Conservation (phyloP, 2,888 invertebrate species). For the Alloplasta piceator region DNA sequence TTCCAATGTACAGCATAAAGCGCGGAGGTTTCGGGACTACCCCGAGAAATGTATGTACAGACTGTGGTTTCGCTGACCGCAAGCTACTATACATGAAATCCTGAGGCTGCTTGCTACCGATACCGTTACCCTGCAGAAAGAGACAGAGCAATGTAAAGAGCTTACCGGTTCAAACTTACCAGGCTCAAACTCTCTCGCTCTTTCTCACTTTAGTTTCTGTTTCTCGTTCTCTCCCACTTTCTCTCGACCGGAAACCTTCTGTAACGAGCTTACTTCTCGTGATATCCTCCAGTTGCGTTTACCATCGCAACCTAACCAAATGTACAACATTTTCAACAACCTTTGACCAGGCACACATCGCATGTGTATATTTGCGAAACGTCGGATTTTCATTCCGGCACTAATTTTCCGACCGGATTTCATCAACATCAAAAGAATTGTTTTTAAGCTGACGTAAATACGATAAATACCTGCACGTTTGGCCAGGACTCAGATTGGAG, state of each 20-base stretch:
- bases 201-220: slow-evolving; percentile 1
- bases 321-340: slow-evolving; percentile 7
- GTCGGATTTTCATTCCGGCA: slow-evolving; percentile 14
- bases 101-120: slow-evolving; percentile 68
- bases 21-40: slow-evolving; percentile 75
- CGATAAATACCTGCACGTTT: too few species aligned
- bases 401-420: slow-evolving; percentile 58
- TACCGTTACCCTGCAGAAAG: slow-evolving; percentile 62
- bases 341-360: slow-evolving; percentile 9
- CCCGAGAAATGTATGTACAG: slow-evolving; percentile 77
- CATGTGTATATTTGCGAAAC: slow-evolving; percentile 17
- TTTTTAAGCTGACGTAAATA: background rate
- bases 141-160: slow-evolving; percentile 41
- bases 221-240: slow-evolving; percentile 6
- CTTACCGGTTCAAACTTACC: slow-evolving; percentile 21
- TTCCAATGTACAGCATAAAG: slow-evolving; percentile 51
- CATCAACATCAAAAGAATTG: slow-evolving; percentile 59
- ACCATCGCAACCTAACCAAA: slow-evolving; percentile 22
- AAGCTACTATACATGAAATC: slow-evolving; percentile 77
- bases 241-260: slow-evolving; percentile 75
- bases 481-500: too few species aligned
- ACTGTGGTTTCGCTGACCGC: slow-evolving; percentile 80
- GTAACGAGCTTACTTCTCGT: slow-evolving; percentile 82
- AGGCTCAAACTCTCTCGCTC: slow-evolving; percentile 14
- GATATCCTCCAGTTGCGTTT: slow-evolving; percentile 63